phyloP scores from a whole-genome alignment of 2,888 invertebrate genomes.

The Baronia brevicornis region DNA sequence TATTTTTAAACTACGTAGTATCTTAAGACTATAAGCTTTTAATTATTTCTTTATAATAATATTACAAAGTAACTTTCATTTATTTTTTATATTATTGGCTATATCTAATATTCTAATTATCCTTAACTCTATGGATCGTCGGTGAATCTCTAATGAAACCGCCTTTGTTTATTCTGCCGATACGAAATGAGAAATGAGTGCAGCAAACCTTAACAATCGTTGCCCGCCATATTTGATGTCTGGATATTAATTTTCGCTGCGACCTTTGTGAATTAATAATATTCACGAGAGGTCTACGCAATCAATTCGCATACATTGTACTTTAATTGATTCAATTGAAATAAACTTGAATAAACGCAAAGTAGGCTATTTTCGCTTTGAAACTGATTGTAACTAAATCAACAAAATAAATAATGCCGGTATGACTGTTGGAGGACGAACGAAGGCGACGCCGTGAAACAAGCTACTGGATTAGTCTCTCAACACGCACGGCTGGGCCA shows the following conservation, averaged over 20 bases:
- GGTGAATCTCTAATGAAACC: slow-evolving; percentile 63
- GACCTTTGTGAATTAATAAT: slow-evolving; percentile 8
- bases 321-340: slow-evolving; percentile 4
- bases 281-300: slow-evolving; percentile 3
- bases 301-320: slow-evolving; percentile 2
- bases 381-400: slow-evolving; percentile 37
- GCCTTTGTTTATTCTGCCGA: slow-evolving; percentile 60
- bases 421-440: slow-evolving; percentile 32
- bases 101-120: slow-evolving; percentile 8
- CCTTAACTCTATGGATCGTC: slow-evolving; percentile 41
- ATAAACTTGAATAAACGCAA: slow-evolving; percentile 19
- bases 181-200: slow-evolving; percentile 67
- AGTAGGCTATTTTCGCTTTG: slow-evolving; percentile 22
- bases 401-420: slow-evolving; percentile 51
- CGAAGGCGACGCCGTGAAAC: slow-evolving; percentile 37
- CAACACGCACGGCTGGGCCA: slow-evolving; percentile 55
- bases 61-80: background rate
- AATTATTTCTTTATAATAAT: no score
- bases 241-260: slow-evolving; percentile 16
- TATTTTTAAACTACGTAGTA: no score
- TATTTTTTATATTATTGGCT: no score
- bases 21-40: no score
- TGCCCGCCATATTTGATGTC: slow-evolving; percentile 17
- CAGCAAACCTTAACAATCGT: slow-evolving; percentile 50
- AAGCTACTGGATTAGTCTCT: slow-evolving; percentile 65